Evolutionary conservation across 2,888 invertebrate species (phyloP).

Genomic region (Cantharis nigra): DNA sequence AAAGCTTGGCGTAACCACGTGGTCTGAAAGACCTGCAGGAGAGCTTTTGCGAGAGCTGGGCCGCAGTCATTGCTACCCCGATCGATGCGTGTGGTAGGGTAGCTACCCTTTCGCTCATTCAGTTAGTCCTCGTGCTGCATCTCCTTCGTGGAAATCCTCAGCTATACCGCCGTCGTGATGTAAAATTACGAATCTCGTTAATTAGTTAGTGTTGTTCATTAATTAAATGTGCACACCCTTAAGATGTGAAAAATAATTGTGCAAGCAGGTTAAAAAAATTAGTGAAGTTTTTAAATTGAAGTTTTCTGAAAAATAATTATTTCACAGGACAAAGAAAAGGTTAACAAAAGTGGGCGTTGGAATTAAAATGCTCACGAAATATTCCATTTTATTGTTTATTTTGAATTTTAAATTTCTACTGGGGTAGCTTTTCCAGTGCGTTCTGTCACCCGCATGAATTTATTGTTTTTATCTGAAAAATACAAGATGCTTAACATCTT

Average conservation of each 20-base stretch:
- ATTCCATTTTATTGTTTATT: background rate
- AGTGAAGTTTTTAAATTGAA: background rate
- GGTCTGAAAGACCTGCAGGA: conserved; percentile 37
- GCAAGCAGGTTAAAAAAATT: background rate
- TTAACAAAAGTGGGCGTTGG: background rate
- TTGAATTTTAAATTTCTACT: background rate
- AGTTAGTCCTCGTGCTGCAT: conserved; percentile 44
- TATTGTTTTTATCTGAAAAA: background rate
- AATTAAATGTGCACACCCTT: background rate
- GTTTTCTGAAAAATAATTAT: background rate
- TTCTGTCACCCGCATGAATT: too few relatives aligned
- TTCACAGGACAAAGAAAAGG: background rate
- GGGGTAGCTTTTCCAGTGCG: too few relatives aligned
- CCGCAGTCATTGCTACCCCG: conserved; percentile 46
- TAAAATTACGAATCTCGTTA: background rate
- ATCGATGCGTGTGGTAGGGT: conserved; percentile 48
- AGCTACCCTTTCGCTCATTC: conserved; percentile 47
- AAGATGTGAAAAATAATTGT: background rate
- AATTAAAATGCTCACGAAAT: background rate
- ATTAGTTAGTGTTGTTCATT: background rate
- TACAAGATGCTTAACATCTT: background rate
- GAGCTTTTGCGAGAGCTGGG: conserved; percentile 42
- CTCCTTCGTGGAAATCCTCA: conserved; percentile 53
- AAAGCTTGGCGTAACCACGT: conserved; percentile 12
- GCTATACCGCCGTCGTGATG: conserved; percentile 8